These are phyloP conservation scores for Oscheius onirici DNA, from an alignment of 2,888 invertebrate genomes.

Conservation along the genomic window DNA sequence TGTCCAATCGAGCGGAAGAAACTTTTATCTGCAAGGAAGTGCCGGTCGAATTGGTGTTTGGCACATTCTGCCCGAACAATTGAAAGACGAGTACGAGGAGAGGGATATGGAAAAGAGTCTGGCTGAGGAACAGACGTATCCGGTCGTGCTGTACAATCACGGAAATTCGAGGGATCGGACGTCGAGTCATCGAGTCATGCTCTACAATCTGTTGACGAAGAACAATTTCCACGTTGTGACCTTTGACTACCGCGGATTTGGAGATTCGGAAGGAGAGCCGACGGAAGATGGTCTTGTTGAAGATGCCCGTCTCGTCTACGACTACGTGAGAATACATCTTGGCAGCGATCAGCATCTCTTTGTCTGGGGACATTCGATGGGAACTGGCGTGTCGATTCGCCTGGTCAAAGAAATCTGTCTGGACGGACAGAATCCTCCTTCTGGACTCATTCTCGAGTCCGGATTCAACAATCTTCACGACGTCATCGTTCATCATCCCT, in stretches of 20 bases:
- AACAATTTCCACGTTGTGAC: slow-evolving; percentile 82
- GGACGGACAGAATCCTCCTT: slow-evolving; percentile 70
- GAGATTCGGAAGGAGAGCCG: slow-evolving; percentile 75
- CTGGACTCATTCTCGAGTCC: slow-evolving; percentile 86
- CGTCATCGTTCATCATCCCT: slow-evolving; percentile 85
- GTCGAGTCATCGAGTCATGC: slow-evolving; percentile 80
- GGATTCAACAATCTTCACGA: slow-evolving; percentile 92
- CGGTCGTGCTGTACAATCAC: slow-evolving; percentile 79
- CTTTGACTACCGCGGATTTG: slow-evolving; percentile 82
- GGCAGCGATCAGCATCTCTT: slow-evolving; percentile 78
- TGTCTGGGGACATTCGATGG: slow-evolving; percentile 95
- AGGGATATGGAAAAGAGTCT: slow-evolving; percentile 56
- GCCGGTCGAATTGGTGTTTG: slow-evolving; percentile 53
- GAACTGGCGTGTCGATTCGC: slow-evolving; percentile 75
- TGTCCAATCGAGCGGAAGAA: slow-evolving; percentile 57
- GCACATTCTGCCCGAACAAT: slow-evolving; percentile 60
- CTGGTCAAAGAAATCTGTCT: slow-evolving; percentile 75
- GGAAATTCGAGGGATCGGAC: slow-evolving; percentile 78
- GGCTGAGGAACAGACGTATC: slow-evolving; percentile 30
- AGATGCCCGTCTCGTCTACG: slow-evolving; percentile 78
- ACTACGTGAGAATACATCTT: slow-evolving; percentile 75
- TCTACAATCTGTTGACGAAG: slow-evolving; percentile 80
- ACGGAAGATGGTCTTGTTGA: slow-evolving; percentile 85
- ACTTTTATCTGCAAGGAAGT: slow-evolving; percentile 58
- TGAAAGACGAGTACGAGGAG: slow-evolving; percentile 44